Evolutionary conservation across 2,113 vertebrate genomes (phyloP).

Genomic region (Hystrix brachyura): DNA sequence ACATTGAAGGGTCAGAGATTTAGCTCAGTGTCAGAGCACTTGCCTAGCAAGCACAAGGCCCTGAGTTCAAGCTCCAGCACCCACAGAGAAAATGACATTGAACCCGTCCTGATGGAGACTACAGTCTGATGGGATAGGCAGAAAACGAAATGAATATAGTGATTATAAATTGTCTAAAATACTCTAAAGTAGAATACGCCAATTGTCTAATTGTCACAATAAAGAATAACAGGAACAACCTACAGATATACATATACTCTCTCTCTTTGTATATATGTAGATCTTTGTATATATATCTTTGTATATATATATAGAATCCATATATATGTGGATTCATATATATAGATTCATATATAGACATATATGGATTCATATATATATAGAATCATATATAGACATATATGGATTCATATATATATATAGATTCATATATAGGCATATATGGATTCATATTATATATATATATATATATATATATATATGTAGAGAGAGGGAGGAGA

Average conservation of each 20-base stretch:
- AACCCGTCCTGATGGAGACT: neutral
- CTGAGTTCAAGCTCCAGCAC: too few species aligned
- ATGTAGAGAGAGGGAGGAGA: neutral
- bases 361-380: neutral
- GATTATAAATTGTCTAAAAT: constrained; percentile 43
- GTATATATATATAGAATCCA: neutral
- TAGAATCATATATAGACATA: too few species aligned
- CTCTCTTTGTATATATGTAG: neutral
- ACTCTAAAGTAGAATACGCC: neutral
- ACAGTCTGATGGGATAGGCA: neutral
- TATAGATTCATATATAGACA: neutral
- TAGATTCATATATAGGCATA: too few species aligned
- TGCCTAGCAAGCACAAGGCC: too few species aligned
- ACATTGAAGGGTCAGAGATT: too few species aligned
- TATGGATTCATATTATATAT: too few species aligned
- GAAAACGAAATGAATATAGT: neutral
- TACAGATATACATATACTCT: neutral
- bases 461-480: too few species aligned
- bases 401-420: neutral
- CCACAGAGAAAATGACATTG: neutral
- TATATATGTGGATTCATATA: too few species aligned
- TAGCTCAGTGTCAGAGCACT: too few species aligned
- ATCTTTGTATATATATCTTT: too few species aligned
- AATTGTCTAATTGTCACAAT: neutral
- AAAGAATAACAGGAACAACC: neutral